Percentiles rank a stretch among this genome's conserved stretches.
phyloP scores from a whole-genome alignment of 2,113 vertebrate genomes.

The Micronisus gabar region DNA sequence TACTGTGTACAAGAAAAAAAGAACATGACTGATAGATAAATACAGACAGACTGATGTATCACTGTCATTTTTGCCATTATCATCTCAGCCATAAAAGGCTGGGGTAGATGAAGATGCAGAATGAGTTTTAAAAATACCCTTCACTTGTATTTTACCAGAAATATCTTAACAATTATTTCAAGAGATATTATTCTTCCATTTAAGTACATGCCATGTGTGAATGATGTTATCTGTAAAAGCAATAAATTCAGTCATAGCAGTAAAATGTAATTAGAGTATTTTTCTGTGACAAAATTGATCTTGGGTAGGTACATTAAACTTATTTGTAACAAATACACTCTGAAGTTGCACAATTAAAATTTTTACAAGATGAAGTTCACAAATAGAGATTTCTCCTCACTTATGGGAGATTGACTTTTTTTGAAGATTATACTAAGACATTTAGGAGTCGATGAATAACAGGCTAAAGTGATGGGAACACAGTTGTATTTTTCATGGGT shows the following conservation, averaged over 20 bases:
- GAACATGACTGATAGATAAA: neutral
- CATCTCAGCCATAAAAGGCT: neutral
- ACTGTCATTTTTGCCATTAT: neutral
- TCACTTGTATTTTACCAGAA: neutral
- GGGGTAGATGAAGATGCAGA: neutral
- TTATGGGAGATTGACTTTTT: conserved; percentile 5
- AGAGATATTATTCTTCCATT: conserved; percentile 9
- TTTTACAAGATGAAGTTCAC: neutral
- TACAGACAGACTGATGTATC: neutral
- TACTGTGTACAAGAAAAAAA: neutral
- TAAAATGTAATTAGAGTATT: conserved; percentile 37
- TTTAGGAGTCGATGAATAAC: neutral
- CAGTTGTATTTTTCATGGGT: neutral
- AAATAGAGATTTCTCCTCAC: neutral
- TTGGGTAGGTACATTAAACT: conserved; percentile 12
- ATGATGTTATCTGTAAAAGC: conserved; percentile 24
- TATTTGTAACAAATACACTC: conserved; percentile 6
- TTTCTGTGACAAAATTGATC: conserved; percentile 46
- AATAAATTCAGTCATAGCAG: conserved; percentile 15
- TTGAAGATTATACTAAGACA: neutral
- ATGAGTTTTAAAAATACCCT: neutral
- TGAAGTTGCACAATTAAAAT: neutral
- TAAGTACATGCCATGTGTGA: conserved; percentile 16
- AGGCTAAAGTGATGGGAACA: neutral
- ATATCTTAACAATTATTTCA: conserved; percentile 26